These are phyloP conservation scores for Ceuthmochares aereus DNA, from an alignment of 2,113 vertebrate species.

Conservation along the genomic window DNA sequence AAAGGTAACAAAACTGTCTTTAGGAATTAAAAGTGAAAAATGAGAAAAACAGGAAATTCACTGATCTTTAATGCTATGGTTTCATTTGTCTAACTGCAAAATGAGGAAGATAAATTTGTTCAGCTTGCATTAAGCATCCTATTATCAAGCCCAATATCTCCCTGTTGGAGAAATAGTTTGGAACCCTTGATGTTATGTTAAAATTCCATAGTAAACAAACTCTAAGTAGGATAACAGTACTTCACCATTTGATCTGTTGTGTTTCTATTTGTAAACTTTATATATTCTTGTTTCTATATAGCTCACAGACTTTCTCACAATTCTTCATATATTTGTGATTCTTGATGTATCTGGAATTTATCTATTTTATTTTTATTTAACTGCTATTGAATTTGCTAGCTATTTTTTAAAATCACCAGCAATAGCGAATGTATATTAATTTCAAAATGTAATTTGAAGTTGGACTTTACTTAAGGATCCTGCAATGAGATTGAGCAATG, in stretches of 20 bases:
- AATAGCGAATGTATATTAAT: neutral
- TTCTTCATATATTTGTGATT: neutral
- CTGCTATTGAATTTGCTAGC: neutral
- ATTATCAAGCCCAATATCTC: neutral
- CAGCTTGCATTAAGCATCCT: neutral
- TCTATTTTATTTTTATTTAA: too few relatives aligned
- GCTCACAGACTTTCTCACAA: neutral
- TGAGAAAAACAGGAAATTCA: neutral
- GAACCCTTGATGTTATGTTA: neutral
- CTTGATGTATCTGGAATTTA: too few relatives aligned
- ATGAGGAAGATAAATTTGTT: neutral
- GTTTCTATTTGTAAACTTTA: neutral
- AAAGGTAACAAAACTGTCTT: neutral
- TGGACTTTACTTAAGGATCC: neutral
- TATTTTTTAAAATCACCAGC: neutral
- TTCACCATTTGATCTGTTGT: neutral
- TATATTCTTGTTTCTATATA: neutral
- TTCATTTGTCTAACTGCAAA: neutral
- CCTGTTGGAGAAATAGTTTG: neutral
- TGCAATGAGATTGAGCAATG: fast-evolving
- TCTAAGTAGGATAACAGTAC: neutral
- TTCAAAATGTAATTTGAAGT: neutral
- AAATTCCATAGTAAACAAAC: neutral
- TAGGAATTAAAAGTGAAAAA: neutral
- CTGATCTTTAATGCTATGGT: fast-evolving